Evolutionary conservation across 2,797 vertebrate genomes (phyloP).

Genomic region (Halcyon chelicuti): DNA sequence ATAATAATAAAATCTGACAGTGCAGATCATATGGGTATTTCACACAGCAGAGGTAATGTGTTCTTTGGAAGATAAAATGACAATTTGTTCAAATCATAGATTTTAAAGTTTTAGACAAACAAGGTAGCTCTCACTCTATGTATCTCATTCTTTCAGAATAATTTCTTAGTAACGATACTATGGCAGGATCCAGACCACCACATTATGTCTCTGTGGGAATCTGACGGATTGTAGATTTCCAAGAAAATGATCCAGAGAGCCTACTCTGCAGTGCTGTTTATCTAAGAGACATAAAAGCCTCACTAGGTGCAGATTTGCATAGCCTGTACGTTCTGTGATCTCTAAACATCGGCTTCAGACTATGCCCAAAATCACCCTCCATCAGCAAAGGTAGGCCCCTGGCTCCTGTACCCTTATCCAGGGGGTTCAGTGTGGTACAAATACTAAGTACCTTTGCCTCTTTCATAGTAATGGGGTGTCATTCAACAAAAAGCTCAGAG

Average conservation of each 20-base stretch:
- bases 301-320: background rate
- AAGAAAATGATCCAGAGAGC: background rate
- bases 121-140: constrained; percentile 33
- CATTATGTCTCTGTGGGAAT: background rate
- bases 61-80: constrained; percentile 76
- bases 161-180: background rate
- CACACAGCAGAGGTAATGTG: constrained; percentile 62
- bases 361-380: background rate
- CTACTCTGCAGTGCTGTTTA: background rate
- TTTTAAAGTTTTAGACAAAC: constrained; percentile 72
- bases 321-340: background rate
- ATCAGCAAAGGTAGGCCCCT: background rate
- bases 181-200: background rate
- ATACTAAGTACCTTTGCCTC: background rate
- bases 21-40: constrained; percentile 76
- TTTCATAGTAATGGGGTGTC: background rate
- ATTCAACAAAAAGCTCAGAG: background rate
- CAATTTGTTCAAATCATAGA: constrained; percentile 77
- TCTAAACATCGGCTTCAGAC: background rate
- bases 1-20: constrained; percentile 83
- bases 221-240: background rate
- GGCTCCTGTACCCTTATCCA: background rate
- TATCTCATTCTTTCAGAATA: constrained; percentile 20
- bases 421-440: accelerated
- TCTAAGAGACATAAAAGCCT: background rate